Conservation (phyloP, 2,797 vertebrate genomes). For the Lophotriccus pileatus region DNA sequence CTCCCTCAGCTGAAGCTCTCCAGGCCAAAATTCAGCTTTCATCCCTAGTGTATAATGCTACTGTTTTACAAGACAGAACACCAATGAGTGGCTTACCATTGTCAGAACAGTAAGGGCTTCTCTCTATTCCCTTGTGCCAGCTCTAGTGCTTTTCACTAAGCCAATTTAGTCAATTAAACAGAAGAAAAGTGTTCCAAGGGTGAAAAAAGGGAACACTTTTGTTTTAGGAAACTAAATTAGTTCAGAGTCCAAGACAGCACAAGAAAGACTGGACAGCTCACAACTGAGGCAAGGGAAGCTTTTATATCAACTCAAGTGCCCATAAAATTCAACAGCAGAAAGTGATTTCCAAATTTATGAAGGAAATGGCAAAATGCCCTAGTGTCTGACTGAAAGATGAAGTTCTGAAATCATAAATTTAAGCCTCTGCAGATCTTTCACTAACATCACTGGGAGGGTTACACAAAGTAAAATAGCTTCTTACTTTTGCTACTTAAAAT, state of each 20-base stretch:
- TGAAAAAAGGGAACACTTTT: neutral
- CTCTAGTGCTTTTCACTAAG: neutral
- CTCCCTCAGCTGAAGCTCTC: neutral
- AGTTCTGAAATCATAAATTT: neutral
- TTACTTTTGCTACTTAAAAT: neutral
- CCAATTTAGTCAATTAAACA: constrained; percentile 6
- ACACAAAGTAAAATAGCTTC: neutral
- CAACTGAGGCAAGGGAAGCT: neutral
- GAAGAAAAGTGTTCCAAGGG: neutral
- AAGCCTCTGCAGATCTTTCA: neutral
- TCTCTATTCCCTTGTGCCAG: neutral
- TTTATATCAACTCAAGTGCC: neutral
- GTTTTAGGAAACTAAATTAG: neutral
- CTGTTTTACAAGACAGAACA: neutral
- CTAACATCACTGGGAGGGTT: neutral
- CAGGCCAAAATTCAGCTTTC: neutral
- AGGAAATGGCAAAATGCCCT: neutral
- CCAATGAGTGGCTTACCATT: neutral
- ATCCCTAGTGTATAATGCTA: neutral
- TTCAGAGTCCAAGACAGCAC: neutral
- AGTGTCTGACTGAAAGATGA: neutral
- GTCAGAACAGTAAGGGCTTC: neutral
- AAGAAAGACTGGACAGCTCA: neutral
- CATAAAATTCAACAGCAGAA: neutral
- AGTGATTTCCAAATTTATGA: neutral